A percentile compares a stretch with the other conserved stretches of the same genome.
Evolutionary conservation across 2,113 vertebrate species (phyloP).

Genomic region (Albula goreensis): DNA sequence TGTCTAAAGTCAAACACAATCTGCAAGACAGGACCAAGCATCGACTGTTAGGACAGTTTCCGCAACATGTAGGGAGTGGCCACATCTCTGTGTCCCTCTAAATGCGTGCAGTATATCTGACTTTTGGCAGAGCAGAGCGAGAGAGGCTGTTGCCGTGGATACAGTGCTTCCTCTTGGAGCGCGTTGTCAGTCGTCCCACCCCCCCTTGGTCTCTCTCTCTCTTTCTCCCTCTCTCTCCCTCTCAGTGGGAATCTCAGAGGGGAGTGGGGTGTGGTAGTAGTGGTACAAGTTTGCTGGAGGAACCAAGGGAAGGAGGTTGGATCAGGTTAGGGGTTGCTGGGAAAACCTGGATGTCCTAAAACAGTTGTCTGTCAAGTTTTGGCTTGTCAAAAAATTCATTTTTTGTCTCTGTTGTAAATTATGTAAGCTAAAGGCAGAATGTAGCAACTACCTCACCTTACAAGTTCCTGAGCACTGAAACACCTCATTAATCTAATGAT

Average conservation of each 20-base stretch:
- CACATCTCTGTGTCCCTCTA: slow-evolving; percentile 46
- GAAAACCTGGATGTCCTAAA: background rate
- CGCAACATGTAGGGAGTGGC: slow-evolving; percentile 25
- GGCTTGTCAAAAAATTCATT: background rate
- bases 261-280: background rate
- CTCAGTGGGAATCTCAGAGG: slow-evolving; percentile 24
- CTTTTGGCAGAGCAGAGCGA: slow-evolving; percentile 52
- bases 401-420: background rate
- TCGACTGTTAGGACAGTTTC: slow-evolving; percentile 12
- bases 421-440: background rate
- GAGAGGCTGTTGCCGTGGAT: slow-evolving; percentile 72
- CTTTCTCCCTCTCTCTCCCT: slow-evolving; percentile 29
- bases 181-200: slow-evolving; percentile 10
- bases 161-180: slow-evolving; percentile 45
- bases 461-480: no score
- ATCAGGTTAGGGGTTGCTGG: background rate
- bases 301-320: background rate
- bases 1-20: slow-evolving; percentile 14
- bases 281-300: background rate
- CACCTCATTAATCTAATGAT: no score
- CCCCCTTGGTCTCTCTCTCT: slow-evolving; percentile 33
- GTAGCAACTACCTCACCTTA: background rate
- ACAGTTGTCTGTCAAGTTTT: background rate
- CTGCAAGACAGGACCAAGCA: background rate
- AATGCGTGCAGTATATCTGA: slow-evolving; percentile 47